Conservation (phyloP, 2,888 invertebrate genomes). For the Chrysolina oricalcia region DNA sequence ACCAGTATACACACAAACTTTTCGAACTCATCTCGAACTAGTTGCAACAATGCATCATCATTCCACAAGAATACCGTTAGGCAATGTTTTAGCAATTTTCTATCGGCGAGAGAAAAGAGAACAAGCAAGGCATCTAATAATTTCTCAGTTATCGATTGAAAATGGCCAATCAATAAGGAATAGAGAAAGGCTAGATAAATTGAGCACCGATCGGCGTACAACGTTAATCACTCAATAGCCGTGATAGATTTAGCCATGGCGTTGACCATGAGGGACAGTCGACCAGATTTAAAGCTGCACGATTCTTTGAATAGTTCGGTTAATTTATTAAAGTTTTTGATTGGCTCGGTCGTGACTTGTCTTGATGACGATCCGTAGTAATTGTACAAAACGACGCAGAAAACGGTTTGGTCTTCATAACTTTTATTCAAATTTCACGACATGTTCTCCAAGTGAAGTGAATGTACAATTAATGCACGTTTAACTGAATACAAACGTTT, state of each 20-base stretch:
- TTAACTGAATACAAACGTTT: too few relatives aligned
- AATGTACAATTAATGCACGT: too few relatives aligned
- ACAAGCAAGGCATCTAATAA: conserved; percentile 12
- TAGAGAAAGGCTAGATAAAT: conserved; percentile 27
- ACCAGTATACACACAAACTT: too few relatives aligned
- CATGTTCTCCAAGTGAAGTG: too few relatives aligned
- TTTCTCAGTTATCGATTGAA: background rate
- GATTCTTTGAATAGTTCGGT: conserved; percentile 24
- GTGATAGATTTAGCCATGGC: conserved; percentile 67
- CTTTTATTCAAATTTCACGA: too few relatives aligned
- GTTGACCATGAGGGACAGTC: conserved; percentile 68
- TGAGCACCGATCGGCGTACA: conserved; percentile 23
- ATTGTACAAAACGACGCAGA: too few relatives aligned
- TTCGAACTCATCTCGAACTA: background rate
- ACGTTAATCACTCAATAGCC: conserved; percentile 49
- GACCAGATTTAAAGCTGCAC: conserved; percentile 45
- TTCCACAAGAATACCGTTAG: background rate
- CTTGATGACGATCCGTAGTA: too few relatives aligned
- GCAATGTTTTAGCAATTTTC: background rate
- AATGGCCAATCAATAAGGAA: conserved; percentile 31
- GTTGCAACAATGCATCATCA: too few relatives aligned
- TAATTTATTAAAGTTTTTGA: background rate
- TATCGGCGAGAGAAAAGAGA: background rate
- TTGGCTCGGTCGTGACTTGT: too few relatives aligned
- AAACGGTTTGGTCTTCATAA: too few relatives aligned